A percentile compares a stretch with the other conserved stretches of the same genome.
Evolutionary conservation across 2,113 vertebrate genomes (phyloP).

Genomic region (Serranochromis macrocephalus): DNA sequence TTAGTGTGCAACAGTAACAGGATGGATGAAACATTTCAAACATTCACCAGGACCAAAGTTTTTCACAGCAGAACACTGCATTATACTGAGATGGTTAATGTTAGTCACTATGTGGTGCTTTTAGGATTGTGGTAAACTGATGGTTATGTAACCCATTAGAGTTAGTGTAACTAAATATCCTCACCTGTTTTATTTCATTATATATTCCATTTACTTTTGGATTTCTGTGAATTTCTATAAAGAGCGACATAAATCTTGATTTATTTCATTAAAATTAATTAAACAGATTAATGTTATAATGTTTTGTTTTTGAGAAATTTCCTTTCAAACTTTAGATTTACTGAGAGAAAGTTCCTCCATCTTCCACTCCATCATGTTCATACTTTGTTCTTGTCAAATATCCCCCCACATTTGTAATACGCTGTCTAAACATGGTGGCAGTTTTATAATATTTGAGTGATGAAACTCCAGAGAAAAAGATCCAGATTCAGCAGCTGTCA

Average conservation of each 20-base stretch:
- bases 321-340: neutral
- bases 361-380: neutral
- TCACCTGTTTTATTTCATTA: neutral
- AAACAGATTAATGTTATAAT: neutral
- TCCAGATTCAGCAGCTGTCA: conserved; percentile 10
- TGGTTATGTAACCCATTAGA: neutral
- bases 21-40: neutral
- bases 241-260: rapidly evolving
- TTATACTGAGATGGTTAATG: neutral
- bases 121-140: neutral
- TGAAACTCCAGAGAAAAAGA: neutral
- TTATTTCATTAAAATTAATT: neutral
- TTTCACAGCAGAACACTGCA: neutral
- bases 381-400: neutral
- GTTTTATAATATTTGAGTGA: neutral
- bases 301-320: neutral
- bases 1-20: neutral
- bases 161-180: neutral
- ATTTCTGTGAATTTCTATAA: neutral
- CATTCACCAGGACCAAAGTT: neutral
- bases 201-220: neutral
- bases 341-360: neutral
- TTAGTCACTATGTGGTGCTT: neutral
- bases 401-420: neutral
- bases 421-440: neutral